phyloP scores from a whole-genome alignment of 2,797 vertebrate species.

The Onychomys torridus region DNA sequence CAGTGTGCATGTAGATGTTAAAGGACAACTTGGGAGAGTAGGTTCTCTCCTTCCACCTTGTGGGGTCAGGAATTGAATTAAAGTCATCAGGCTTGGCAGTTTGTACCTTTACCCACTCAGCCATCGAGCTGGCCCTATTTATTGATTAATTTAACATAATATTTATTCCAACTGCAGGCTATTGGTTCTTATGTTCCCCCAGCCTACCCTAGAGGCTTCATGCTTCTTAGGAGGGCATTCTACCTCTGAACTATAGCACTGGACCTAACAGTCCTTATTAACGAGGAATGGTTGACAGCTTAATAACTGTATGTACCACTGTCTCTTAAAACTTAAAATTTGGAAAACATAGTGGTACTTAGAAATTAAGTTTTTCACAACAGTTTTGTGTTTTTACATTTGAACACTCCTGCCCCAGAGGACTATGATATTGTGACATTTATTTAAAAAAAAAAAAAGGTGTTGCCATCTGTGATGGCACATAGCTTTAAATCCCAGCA shows the following conservation, averaged over 20 bases:
- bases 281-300: neutral
- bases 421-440: neutral
- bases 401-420: neutral
- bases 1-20: neutral
- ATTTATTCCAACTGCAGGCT: neutral
- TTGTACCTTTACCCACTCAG: neutral
- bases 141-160: neutral
- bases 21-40: neutral
- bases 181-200: neutral
- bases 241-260: neutral
- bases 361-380: neutral
- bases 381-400: neutral
- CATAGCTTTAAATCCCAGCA: neutral
- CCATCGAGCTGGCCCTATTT: neutral
- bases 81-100: neutral
- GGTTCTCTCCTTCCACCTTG: neutral
- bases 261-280: neutral
- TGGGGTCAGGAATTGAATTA: neutral
- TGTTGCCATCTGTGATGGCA: neutral
- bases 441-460: too few species aligned
- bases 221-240: neutral
- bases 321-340: neutral
- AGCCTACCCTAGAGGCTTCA: neutral
- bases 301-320: neutral
- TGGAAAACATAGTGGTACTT: constrained; percentile 9